Evolutionary conservation across 2,113 vertebrate genomes (phyloP), one percentile per base, ranked within the genome.

Genomic region (Tauraco erythrolophus): DNA sequence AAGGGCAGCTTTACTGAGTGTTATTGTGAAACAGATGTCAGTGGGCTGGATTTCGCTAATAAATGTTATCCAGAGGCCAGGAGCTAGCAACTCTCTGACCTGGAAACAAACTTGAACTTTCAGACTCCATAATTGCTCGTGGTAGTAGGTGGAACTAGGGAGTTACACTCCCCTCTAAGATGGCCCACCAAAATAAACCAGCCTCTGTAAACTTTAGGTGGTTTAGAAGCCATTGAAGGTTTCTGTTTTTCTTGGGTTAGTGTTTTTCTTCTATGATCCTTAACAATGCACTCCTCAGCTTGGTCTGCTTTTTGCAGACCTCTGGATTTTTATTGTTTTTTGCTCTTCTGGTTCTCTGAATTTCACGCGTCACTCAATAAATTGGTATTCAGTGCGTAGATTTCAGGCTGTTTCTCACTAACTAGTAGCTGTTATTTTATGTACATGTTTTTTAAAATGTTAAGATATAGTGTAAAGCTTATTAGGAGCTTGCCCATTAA

Each of bases 21-120:
- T 86, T 77, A 10, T 95, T 96, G 94, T 92, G 95, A 96, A 97
- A 95, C 14, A 77, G 77, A 24, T 74, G 92, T 65, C 94, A 85
- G 11, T 88, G 69, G 69, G 66, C 37, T 80, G 84, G 33, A 43
- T 92, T 96, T 90, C 64, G 91, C 64, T 57, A 72, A 66, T 71
- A 92, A 95, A 76, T 45, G 70, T 72, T 90, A 83, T 10, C 80
- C 35, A 66, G 84, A 60, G 74, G 50, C 68, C 35, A 46, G 9
- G 84, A 89, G 80, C 68, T 81, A 58, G 82, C 79, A 94, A 5
- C 80, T 86, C 56, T 53, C 53, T 86, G 71, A 84, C 62, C 84
- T 90, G 93, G 88, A 92, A 95, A 79, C 69, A 57, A 19, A 88
- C 86, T 89, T 87, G 84, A 94, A 91, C 94, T 94, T 95, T 92